Conservation (phyloP, 2,113 vertebrate genomes). For the Cyanocitta stelleri region DNA sequence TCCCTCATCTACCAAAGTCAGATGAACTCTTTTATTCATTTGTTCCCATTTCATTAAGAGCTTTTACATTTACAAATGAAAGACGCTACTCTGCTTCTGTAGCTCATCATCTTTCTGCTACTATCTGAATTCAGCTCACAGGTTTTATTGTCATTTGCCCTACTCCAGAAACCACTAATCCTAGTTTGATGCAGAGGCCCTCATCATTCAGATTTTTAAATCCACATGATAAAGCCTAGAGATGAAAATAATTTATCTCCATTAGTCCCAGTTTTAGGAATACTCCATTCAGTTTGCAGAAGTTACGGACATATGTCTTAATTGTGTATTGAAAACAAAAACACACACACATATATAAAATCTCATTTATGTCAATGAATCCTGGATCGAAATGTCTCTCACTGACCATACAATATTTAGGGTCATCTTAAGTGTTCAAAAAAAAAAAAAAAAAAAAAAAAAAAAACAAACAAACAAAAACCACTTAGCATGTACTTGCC, state of each 20-base stretch:
- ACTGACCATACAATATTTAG: neutral
- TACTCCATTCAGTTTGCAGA: neutral
- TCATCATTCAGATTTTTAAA: neutral
- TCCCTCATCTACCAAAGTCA: neutral
- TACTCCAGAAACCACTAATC: neutral
- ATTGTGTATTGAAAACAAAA: neutral
- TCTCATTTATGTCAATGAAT: neutral
- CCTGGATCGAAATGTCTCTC: neutral
- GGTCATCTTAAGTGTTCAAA: neutral
- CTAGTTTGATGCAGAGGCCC: neutral
- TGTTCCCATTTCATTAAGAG: neutral
- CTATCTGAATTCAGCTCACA: neutral
- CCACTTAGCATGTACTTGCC: neutral
- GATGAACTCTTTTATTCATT: neutral
- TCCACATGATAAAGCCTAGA: neutral
- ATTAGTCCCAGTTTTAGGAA: neutral
- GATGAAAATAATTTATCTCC: neutral
- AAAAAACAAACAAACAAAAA: no score
- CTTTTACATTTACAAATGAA: neutral
- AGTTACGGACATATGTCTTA: neutral
- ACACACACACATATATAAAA: neutral
- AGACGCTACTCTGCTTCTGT: neutral
- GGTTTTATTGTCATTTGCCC: neutral
- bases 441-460: neutral
- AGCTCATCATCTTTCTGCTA: neutral